Base-by-base conservation (phyloP, 2,113 vertebrate species). In the Coregonus clupeaformis region DNA sequence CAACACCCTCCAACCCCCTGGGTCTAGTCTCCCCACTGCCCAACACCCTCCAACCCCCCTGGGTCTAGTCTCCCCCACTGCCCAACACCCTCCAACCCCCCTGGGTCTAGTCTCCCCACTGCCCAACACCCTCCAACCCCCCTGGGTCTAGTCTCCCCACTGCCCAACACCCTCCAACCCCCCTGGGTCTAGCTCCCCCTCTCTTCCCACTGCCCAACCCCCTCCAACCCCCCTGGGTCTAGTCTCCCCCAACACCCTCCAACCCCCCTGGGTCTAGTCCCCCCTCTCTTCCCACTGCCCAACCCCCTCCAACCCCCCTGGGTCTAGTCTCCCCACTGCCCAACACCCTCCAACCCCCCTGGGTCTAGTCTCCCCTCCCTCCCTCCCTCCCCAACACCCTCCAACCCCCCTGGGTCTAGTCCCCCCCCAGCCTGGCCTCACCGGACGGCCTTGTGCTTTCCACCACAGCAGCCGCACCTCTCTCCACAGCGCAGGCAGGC, bases 401-500 rank as follows among this genome's bases (percentile, higher is more conserved):
- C 20, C 5, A 63, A 76, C 77, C 75, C n/a, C 71, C 47, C 20
- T 0, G 45, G 16, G 65, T 52, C 3, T 18, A 6, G 32, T n/a
- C 22, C 78, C 72, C 68, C 67, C 70, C 65, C 68, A 82, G 82
- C 86, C 89, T 72, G 87, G 80, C 84, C 91, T 97, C 95, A 98
- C 89, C 95, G 95, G 67, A 95, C 95, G 0, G 96, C 96, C 86
- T 97, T 97, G 91, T 96, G 96, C 86, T 93, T 95, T 71, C 96
- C 96, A 68, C 96, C 96, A 0, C 95, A 95, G 82, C 96, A 98
- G 85, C 96, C 96, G 1, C 95, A 97, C 47, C 94, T 90, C 76
- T 94, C 93, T 0, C 96, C 96, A n/a, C 95, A 96, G 83, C 93
- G 95, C 91, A 97, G 94, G 90, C 96, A 98, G n/a, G 93, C 95